Base-by-base conservation (phyloP, 2,888 invertebrate species). In the Hesperia comma region DNA sequence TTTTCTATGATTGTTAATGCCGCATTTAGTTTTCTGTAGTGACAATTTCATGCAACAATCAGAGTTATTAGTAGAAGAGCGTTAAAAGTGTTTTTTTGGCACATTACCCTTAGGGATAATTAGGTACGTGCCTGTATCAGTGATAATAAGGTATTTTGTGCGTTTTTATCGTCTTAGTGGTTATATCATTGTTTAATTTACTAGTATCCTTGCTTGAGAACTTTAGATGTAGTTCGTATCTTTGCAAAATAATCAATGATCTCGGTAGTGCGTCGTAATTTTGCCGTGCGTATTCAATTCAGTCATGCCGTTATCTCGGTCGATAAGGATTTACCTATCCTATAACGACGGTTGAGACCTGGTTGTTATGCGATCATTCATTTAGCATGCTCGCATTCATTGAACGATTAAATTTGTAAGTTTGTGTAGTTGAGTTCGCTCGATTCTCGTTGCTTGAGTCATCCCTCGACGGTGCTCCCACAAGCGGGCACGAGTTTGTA, bases 221-320 rank as follows among this genome's bases (percentile, higher is more conserved):
- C 10, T 14, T 15, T 32, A 41, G 77, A 79, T 79, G 77, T 79
- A 72, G 75, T 72, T 75, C 71, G 79, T 77, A 82, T 78, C 81
- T 61, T 56, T 40, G 49, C 32, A 67, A 80, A 76, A 77, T 78
- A 80, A 77, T 79, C 72, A 79, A 75, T 75, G 77, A 79, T 79
- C 82, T 75, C 76, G 76, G 75, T 84, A 86, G 83, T 92, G 90
- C 91, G 90, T 90, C 88, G 90, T 86, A 90, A 85, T 87, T 89
- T 86, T 75, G 77, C 83, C 82, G 84, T 85, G 85, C 86, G 84
- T 89, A 70, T 73, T 70, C 60, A 21, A 54, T 41, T 58, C 58
- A 84, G 86, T 86, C 85, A 84, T 79, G 86, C 86, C 84, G 88
- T 91, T 91, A 91, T 90, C 90, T 86, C 80, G 76, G 80, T 84